phyloP scores from a whole-genome alignment of 2,888 invertebrate genomes.

The Pristionchus arcanus region DNA sequence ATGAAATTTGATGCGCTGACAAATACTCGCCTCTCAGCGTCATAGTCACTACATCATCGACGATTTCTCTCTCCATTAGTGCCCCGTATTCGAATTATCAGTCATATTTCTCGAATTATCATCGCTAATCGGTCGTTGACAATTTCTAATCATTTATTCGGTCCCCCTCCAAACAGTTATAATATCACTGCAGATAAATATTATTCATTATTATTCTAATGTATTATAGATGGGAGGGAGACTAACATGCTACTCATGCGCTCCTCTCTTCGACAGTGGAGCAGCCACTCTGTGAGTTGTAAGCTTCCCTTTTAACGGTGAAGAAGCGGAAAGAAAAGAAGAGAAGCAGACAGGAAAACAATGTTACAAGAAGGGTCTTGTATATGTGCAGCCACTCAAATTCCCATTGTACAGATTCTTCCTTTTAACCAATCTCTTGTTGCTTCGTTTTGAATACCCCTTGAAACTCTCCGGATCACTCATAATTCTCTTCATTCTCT shows the following conservation, averaged over 20 bases:
- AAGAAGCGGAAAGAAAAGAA: not conserved
- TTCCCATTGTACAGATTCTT: not conserved
- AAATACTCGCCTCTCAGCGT: not conserved
- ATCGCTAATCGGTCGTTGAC: too few relatives aligned
- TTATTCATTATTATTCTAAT: too few relatives aligned
- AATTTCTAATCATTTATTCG: not conserved
- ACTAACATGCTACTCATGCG: slow-evolving; percentile 46
- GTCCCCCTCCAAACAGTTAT: too few relatives aligned
- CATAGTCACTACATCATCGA: not conserved
- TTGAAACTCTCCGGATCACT: not conserved
- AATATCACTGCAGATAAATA: too few relatives aligned
- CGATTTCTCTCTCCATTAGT: too few relatives aligned
- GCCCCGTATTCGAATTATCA: too few relatives aligned
- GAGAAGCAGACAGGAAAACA: not conserved
- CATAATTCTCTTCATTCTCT: not conserved
- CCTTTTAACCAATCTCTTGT: not conserved
- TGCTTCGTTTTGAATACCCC: not conserved
- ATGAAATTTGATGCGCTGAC: not conserved
- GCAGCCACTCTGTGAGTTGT: slow-evolving; percentile 33
- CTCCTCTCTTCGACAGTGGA: slow-evolving; percentile 47
- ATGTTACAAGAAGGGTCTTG: not conserved
- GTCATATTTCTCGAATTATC: too few relatives aligned
- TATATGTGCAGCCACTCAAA: not conserved
- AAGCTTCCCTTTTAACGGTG: not conserved
- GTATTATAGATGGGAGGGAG: slow-evolving; percentile 33